Evolutionary conservation across 2,797 vertebrate species (phyloP).

Genomic region (Crenuchus spilurus): DNA sequence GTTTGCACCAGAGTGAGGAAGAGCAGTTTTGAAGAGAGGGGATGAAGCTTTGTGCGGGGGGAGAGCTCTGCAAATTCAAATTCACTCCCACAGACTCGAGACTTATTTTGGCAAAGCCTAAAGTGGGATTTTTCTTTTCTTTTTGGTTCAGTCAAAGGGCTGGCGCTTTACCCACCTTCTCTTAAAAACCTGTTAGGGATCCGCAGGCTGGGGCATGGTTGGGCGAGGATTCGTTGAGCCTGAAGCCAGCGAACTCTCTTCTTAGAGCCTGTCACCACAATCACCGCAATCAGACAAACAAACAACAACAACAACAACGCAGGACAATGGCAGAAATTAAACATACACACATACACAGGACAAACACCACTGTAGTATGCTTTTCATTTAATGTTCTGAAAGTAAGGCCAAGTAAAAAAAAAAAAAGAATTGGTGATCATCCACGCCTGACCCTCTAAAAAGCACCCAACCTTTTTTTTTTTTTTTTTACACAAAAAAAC

Average conservation of each 20-base stretch:
- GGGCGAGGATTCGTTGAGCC: conserved; percentile 83
- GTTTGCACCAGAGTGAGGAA: conserved; percentile 39
- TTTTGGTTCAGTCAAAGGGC: conserved; percentile 45
- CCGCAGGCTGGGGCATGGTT: conserved; percentile 82
- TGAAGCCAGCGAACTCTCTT: conserved; percentile 83
- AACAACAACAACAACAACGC: conserved; percentile 47
- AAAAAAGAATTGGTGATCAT: too few relatives aligned
- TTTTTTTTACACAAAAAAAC: too few relatives aligned
- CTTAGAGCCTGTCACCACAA: conserved; percentile 81
- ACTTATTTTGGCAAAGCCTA: conserved; percentile 21
- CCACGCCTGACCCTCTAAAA: too few relatives aligned
- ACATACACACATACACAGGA: conserved; percentile 40
- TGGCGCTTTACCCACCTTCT: conserved; percentile 78
- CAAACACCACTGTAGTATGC: conserved; percentile 5
- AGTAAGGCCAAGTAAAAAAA: too few relatives aligned
- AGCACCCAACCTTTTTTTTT: too few relatives aligned
- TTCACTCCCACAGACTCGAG: conserved; percentile 8
- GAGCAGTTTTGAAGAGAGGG: conserved; percentile 33
- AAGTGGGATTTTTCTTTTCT: conserved; percentile 26
- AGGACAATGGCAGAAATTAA: conserved; percentile 52
- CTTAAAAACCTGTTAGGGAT: conserved; percentile 86
- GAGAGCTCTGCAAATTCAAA: conserved; percentile 20
- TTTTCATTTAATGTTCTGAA: too few relatives aligned
- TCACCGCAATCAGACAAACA: conserved; percentile 75
- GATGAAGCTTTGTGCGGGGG: neutral